Percentiles rank a stretch among this genome's conserved stretches.
phyloP scores from a whole-genome alignment of 2,797 vertebrate genomes.

The Scolopax rusticola region DNA sequence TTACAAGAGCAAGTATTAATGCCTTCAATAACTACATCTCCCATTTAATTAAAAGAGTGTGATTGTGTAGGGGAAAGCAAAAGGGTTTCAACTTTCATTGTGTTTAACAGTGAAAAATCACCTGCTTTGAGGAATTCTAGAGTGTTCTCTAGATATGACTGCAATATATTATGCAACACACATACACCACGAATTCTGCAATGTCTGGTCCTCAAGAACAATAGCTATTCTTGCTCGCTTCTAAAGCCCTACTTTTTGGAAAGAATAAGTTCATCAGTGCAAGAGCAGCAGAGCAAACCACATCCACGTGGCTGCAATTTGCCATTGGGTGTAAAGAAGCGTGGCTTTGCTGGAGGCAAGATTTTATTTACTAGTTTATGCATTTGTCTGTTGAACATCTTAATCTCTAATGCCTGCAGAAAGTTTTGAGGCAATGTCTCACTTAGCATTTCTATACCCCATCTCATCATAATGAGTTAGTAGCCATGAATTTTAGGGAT shows the following conservation, averaged over 20 bases:
- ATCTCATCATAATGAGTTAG: not conserved
- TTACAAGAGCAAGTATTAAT: not conserved
- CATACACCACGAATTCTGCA: accelerated
- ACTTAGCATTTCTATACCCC: not conserved
- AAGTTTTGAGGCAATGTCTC: not conserved
- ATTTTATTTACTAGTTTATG: not conserved
- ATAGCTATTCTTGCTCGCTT: not conserved
- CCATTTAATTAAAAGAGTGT: not conserved
- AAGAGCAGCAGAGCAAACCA: not conserved
- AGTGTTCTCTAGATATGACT: not conserved
- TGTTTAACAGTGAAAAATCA: not conserved
- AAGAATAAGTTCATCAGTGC: not conserved
- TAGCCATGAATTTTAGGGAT: not conserved
- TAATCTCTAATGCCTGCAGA: not conserved
- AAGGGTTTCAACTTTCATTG: not conserved
- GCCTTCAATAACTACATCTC: not conserved
- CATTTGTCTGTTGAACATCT: not conserved
- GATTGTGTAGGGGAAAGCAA: not conserved
- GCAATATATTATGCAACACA: not conserved
- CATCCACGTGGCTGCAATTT: not conserved
- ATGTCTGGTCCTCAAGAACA: not conserved
- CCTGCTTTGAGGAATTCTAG: not conserved
- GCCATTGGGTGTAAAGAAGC: not conserved
- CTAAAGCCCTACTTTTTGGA: not conserved
- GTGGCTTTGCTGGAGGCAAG: not conserved